These are phyloP conservation scores for Dromococcyx pavoninus DNA, from an alignment of 2,797 vertebrate genomes.

Conservation along the genomic window DNA sequence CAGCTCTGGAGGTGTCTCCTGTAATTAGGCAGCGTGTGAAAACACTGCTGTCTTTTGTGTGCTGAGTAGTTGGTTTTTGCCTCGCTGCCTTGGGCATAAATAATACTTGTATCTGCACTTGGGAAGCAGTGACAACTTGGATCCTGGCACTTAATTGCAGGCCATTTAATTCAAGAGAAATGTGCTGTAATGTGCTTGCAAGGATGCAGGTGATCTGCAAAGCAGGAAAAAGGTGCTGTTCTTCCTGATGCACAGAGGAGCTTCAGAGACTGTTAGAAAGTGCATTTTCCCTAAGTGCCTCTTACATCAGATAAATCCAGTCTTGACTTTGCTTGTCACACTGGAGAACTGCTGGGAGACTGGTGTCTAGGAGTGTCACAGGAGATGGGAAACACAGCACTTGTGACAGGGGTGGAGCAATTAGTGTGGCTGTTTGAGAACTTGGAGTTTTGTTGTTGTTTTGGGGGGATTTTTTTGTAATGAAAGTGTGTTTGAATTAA, in stretches of 20 bases:
- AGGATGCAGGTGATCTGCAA: not conserved
- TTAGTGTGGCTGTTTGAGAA: not conserved
- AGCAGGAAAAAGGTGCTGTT: not conserved
- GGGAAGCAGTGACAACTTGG: not conserved
- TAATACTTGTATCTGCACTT: not conserved
- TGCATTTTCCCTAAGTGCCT: slow-evolving; percentile 15
- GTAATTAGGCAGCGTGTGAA: slow-evolving; percentile 30
- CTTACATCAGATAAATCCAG: not conserved
- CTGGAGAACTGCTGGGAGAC: not conserved
- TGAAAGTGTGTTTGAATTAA: not conserved
- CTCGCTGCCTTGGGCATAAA: not conserved
- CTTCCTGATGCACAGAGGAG: not conserved
- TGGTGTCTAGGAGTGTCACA: not conserved
- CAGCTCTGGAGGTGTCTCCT: slow-evolving; percentile 14
- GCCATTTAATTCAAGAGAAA: not conserved
- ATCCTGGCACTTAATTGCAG: not conserved
- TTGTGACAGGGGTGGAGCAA: not conserved
- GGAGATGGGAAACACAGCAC: not conserved
- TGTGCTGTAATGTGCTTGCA: not conserved
- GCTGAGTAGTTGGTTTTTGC: slow-evolving; percentile 36
- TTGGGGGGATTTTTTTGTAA: not conserved
- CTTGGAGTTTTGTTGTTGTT: not conserved
- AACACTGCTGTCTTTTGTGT: not conserved
- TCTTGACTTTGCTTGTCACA: not conserved
- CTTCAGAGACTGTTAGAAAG: not conserved